Evolutionary conservation across 2,797 vertebrate genomes (phyloP).

Genomic region (Xiphophorus birchmanni): DNA sequence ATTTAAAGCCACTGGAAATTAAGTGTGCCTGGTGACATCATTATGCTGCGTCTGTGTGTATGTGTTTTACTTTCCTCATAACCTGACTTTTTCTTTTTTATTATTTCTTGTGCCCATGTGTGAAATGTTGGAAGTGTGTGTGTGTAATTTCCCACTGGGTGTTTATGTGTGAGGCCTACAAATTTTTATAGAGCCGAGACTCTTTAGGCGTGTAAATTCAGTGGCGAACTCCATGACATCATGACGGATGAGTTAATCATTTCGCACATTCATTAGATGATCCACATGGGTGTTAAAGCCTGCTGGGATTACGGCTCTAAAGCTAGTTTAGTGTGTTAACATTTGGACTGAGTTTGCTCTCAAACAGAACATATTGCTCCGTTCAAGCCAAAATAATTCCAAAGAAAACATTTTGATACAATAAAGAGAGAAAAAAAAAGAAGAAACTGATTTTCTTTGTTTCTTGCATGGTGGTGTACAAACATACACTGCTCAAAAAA

Average conservation of each 20-base stretch:
- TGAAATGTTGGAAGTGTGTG: constrained; percentile 11
- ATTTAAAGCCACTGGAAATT: constrained; percentile 70
- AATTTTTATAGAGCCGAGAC: constrained; percentile 57
- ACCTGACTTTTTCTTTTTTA: constrained; percentile 19
- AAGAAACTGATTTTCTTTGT: background rate
- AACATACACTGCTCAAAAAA: too few relatives aligned
- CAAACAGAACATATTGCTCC: background rate
- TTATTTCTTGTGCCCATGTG: constrained; percentile 6
- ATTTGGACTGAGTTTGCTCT: constrained; percentile 22
- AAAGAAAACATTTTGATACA: background rate
- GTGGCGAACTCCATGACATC: constrained; percentile 66
- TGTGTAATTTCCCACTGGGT: constrained; percentile 8
- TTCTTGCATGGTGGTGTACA: background rate
- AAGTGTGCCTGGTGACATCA: constrained; percentile 69
- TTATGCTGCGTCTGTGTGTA: constrained; percentile 12
- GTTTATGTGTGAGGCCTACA: constrained; percentile 19
- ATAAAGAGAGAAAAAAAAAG: background rate
- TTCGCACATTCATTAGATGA: constrained; percentile 72
- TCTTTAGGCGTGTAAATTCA: constrained; percentile 66
- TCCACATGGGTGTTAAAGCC: constrained; percentile 51
- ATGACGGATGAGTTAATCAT: constrained; percentile 76
- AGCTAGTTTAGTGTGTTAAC: background rate
- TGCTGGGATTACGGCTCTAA: constrained; percentile 43
- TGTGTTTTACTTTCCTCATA: constrained; percentile 21
- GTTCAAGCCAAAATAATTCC: background rate